A percentile compares a stretch with the other conserved stretches of the same genome.
phyloP scores from a whole-genome alignment of 2,113 vertebrate genomes.

The Xiphophorus hellerii region DNA sequence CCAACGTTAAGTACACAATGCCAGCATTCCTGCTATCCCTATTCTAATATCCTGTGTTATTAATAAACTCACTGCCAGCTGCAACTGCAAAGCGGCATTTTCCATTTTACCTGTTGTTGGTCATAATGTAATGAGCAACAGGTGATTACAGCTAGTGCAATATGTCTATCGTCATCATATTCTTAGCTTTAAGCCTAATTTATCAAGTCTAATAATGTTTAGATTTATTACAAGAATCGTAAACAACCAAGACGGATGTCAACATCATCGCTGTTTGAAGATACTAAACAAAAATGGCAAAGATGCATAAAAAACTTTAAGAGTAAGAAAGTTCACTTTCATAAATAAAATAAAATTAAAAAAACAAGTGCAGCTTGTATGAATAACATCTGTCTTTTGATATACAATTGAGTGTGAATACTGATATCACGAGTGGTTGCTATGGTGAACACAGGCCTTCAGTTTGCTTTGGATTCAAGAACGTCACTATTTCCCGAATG shows the following conservation, averaged over 20 bases:
- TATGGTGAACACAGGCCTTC: slow-evolving; percentile 77
- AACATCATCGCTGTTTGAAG: neutral
- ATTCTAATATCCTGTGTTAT: neutral
- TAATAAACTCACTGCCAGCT: neutral
- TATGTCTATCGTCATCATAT: slow-evolving; percentile 2
- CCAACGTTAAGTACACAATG: neutral
- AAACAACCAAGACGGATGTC: slow-evolving; percentile 6
- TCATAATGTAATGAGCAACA: too few relatives aligned
- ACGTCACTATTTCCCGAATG: slow-evolving; percentile 78
- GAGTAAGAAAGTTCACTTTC: slow-evolving; percentile 21
- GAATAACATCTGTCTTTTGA: slow-evolving; percentile 18
- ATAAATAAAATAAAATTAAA: slow-evolving; percentile 9
- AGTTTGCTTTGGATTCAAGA: slow-evolving; percentile 76
- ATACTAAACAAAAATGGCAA: neutral
- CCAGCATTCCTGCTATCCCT: neutral
- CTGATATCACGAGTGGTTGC: slow-evolving; percentile 14
- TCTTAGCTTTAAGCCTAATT: neutral
- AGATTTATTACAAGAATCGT: neutral
- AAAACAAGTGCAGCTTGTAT: slow-evolving; percentile 30
- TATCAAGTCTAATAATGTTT: neutral
- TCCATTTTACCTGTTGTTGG: neutral
- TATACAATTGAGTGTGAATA: slow-evolving; percentile 14
- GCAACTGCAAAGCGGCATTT: neutral
- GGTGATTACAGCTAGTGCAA: neutral
- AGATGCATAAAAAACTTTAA: slow-evolving; percentile 8